These are phyloP conservation scores for Chaetorhynchus papuensis DNA, from an alignment of 2,113 vertebrate species.

Conservation along the genomic window DNA sequence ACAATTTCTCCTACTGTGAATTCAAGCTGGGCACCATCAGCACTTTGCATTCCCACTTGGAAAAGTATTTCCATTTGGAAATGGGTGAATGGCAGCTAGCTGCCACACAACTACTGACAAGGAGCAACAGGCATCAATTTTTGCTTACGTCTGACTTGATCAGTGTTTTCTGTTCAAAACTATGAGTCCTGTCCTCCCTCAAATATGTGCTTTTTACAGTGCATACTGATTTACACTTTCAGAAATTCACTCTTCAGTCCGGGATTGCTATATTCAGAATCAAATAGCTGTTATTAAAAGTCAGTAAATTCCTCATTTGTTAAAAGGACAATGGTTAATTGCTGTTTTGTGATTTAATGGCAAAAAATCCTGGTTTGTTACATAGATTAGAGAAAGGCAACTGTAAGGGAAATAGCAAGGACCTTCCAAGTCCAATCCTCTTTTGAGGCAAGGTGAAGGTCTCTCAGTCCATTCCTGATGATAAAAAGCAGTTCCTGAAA, in stretches of 20 bases:
- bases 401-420: background rate
- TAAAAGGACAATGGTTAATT: background rate
- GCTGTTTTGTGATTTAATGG: background rate
- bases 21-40: background rate
- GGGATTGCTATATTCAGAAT: background rate
- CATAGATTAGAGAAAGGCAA: background rate
- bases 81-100: background rate
- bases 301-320: background rate
- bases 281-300: background rate
- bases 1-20: background rate
- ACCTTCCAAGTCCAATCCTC: background rate
- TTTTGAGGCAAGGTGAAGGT: background rate
- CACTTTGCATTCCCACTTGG: background rate
- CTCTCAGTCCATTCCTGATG: background rate
- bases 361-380: background rate
- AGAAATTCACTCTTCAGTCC: background rate
- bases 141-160: background rate
- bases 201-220: background rate
- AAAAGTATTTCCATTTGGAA: background rate
- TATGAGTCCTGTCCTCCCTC: background rate
- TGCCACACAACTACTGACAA: background rate
- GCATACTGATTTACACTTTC: background rate
- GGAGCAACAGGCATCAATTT: background rate
- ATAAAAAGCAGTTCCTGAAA: background rate
- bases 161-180: background rate